Conservation (phyloP, 2,888 invertebrate species). For the Plebejus anna region DNA sequence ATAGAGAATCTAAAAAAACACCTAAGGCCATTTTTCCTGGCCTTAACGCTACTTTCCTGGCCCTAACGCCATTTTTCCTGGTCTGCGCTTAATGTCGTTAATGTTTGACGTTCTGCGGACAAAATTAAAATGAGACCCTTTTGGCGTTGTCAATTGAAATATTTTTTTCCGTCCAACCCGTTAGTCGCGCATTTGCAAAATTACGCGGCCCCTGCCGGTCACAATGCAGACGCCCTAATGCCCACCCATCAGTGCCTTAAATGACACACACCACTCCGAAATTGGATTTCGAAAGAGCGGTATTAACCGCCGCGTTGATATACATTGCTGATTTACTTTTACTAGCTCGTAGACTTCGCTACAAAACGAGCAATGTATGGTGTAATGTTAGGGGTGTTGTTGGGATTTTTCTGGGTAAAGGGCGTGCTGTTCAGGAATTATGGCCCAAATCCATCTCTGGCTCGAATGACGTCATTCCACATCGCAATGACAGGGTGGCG, state of each 20-base stretch:
- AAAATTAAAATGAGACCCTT: constrained; percentile 39
- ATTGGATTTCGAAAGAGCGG: constrained; percentile 47
- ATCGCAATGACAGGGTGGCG: constrained; percentile 70
- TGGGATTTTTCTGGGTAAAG: constrained; percentile 40
- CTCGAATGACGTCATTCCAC: constrained; percentile 72
- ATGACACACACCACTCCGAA: constrained; percentile 74
- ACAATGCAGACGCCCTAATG: constrained; percentile 76
- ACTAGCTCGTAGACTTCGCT: background rate
- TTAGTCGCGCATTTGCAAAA: constrained; percentile 65
- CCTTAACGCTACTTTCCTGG: background rate
- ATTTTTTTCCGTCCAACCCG: constrained; percentile 59
- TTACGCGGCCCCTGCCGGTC: constrained; percentile 64
- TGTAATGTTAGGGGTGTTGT: constrained; percentile 15
- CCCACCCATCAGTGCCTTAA: constrained; percentile 74
- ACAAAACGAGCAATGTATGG: constrained; percentile 46
- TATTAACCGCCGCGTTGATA: constrained; percentile 32
- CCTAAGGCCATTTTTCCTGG: background rate
- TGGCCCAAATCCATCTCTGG: constrained; percentile 74
- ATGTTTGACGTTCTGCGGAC: constrained; percentile 24
- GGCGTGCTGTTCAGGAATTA: constrained; percentile 68
- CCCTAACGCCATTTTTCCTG: background rate
- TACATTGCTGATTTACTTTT: constrained; percentile 45
- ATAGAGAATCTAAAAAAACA: background rate
- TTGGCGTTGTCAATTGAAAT: constrained; percentile 53
- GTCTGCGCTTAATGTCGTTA: background rate